Evolutionary conservation across 37 sponge, comb jelly and placozoan species (phyloP).

Genomic region (Haliclona indistincta): DNA sequence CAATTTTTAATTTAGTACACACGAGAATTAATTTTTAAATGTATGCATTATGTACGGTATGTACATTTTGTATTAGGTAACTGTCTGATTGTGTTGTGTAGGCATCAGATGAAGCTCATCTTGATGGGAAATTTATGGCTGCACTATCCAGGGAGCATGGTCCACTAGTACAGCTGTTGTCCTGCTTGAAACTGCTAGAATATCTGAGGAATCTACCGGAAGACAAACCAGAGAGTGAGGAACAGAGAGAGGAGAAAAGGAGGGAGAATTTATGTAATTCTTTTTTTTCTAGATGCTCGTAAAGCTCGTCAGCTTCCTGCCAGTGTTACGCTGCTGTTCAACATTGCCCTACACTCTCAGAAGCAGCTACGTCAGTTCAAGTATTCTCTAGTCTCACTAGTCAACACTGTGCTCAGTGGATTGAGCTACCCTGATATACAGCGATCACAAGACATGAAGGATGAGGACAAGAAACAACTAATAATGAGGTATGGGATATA

Average conservation of each 20-base stretch:
- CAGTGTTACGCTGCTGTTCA: conserved; percentile 29
- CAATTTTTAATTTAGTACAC: too few species aligned
- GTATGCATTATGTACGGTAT: too few species aligned
- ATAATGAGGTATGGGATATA: too few species aligned
- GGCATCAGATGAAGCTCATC: conserved; percentile 22
- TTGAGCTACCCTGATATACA: background rate
- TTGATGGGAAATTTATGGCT: conserved; percentile 5
- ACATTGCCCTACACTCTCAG: conserved; percentile 43
- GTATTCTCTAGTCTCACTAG: conserved; percentile 24
- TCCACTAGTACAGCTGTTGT: conserved; percentile 22
- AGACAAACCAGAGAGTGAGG: conserved; percentile 56
- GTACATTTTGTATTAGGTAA: too few species aligned
- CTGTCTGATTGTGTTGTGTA: too few species aligned
- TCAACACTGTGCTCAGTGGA: conserved; percentile 4
- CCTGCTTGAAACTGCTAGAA: conserved; percentile 35
- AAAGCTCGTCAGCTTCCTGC: conserved; percentile 23
- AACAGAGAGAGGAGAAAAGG: background rate
- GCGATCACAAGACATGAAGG: too few species aligned
- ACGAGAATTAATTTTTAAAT: too few species aligned
- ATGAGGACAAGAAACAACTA: too few species aligned
- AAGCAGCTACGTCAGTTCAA: conserved; percentile 68
- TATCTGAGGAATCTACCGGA: conserved; percentile 48
- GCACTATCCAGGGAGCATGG: conserved; percentile 32
- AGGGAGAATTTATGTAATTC: too few species aligned
- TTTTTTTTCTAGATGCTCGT: background rate